A percentile compares a stretch with the other conserved stretches of the same genome.
phyloP scores from a whole-genome alignment of 2,888 invertebrate species.

The Notodonta ziczac region DNA sequence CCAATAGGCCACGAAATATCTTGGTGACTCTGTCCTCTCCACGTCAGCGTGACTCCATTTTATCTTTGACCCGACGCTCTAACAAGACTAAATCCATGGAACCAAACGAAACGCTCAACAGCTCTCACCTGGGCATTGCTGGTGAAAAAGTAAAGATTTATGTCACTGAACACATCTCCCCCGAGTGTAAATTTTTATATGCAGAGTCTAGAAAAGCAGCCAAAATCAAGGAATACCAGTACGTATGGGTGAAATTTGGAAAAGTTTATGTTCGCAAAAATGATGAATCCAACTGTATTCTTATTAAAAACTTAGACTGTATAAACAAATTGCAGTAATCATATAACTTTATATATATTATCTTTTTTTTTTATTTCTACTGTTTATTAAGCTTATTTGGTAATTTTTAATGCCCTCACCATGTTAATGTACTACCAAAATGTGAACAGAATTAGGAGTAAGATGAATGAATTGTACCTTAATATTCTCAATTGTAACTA shows the following conservation, averaged over 20 bases:
- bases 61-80: neutral
- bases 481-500: too few relatives aligned
- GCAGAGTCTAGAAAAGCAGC: slow-evolving; percentile 4
- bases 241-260: slow-evolving; percentile 1
- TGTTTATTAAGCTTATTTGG: too few relatives aligned
- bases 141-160: neutral
- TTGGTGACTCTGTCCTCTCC: neutral
- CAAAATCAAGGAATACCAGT: neutral
- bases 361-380: too few relatives aligned
- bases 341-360: neutral
- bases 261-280: neutral
- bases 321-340: neutral
- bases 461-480: neutral
- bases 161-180: neutral
- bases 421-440: neutral
- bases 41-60: neutral
- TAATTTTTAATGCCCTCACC: too few relatives aligned
- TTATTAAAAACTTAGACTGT: neutral
- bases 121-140: neutral
- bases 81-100: slow-evolving; percentile 2
- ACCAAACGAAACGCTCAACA: neutral
- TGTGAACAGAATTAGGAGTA: neutral
- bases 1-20: neutral
- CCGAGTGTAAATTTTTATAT: slow-evolving; percentile 5
- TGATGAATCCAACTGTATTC: neutral